Evolutionary conservation across 2,113 vertebrate genomes (phyloP).

Genomic region (Proterorhinus semilunaris): DNA sequence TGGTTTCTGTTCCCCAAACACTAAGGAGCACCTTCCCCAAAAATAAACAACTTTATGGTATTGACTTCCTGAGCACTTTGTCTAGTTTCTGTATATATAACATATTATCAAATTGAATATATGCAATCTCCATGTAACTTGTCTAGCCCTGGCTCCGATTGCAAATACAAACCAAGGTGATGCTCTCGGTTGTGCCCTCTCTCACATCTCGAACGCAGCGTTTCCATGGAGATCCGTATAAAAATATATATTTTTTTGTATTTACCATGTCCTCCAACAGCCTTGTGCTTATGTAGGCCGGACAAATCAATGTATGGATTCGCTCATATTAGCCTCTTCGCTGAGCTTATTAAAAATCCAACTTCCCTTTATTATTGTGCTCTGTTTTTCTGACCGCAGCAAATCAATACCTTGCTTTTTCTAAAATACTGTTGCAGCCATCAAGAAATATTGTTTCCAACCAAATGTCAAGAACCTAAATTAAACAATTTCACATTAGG

Average conservation of each 20-base stretch:
- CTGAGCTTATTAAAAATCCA: slow-evolving; percentile 29
- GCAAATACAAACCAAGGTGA: neutral
- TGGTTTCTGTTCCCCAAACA: too few relatives aligned
- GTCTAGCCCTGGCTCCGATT: too few relatives aligned
- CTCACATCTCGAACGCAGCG: neutral
- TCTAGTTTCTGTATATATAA: too few relatives aligned
- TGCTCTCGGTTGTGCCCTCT: neutral
- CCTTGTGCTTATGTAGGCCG: neutral
- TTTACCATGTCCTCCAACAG: neutral
- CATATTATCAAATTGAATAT: too few relatives aligned
- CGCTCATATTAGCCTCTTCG: slow-evolving; percentile 17
- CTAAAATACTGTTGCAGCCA: neutral
- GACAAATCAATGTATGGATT: slow-evolving; percentile 19
- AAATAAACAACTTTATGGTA: too few relatives aligned
- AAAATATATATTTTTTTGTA: neutral
- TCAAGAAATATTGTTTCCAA: neutral
- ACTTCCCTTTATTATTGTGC: neutral
- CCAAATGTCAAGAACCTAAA: too few relatives aligned
- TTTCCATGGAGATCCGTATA: neutral
- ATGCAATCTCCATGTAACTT: too few relatives aligned
- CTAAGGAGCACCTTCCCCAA: too few relatives aligned
- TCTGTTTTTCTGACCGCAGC: slow-evolving; percentile 1
- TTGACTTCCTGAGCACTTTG: too few relatives aligned
- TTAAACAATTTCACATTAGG: too few relatives aligned
- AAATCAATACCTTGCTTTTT: slow-evolving; percentile 2